Conservation (phyloP, 37 sponge, comb jelly and placozoan genomes). For the Theonella swinhoei region DNA sequence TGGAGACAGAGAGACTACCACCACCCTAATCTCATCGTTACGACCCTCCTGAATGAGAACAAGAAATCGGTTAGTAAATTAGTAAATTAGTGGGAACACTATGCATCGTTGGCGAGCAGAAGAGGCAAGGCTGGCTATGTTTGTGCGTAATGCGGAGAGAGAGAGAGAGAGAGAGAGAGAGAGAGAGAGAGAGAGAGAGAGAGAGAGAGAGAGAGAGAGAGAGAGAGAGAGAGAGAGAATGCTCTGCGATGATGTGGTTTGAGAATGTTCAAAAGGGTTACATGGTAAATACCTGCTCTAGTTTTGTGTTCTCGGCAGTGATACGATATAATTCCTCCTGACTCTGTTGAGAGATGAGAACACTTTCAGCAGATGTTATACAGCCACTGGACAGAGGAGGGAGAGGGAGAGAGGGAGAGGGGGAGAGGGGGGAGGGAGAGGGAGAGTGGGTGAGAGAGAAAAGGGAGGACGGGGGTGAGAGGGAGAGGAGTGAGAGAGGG, state of each 20-base stretch:
- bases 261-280: background rate
- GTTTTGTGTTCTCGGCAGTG: constrained; percentile 33
- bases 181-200: background rate
- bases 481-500: too few species aligned
- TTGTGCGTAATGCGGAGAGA: too few species aligned
- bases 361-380: constrained; percentile 98
- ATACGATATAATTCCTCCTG: constrained; percentile 76
- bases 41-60: constrained; percentile 6
- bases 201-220: background rate
- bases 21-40: constrained; percentile 12
- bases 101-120: too few species aligned
- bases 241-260: background rate
- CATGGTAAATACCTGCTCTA: background rate
- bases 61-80: too few species aligned
- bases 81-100: too few species aligned
- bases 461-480: too few species aligned
- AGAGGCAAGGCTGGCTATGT: too few species aligned
- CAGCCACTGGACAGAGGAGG: constrained; percentile 80
- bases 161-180: background rate
- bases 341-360: constrained; percentile 88
- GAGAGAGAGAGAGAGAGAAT: background rate
- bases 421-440: too few species aligned
- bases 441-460: too few species aligned
- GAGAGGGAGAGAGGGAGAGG: background rate
- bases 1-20: constrained; percentile 91